phyloP scores from a whole-genome alignment of 2,797 vertebrate genomes.

The Thamnophis elegans region DNA sequence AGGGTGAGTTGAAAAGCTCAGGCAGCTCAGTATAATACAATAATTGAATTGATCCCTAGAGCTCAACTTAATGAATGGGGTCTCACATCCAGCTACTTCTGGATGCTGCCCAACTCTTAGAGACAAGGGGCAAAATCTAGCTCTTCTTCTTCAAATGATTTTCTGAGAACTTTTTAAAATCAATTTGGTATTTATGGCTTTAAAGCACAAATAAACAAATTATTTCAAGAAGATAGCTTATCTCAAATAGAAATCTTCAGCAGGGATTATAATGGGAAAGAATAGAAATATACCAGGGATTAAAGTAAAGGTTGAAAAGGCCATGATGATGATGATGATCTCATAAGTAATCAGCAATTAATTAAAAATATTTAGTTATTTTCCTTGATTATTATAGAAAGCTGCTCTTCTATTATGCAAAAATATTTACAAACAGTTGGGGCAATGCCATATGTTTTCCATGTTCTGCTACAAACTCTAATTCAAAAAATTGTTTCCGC shows the following conservation, averaged over 20 bases:
- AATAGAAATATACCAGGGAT: background rate
- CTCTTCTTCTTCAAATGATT: background rate
- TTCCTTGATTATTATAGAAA: background rate
- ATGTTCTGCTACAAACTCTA: background rate
- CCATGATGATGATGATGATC: background rate
- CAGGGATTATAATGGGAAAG: background rate
- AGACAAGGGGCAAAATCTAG: background rate
- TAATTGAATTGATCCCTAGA: background rate
- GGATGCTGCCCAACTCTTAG: background rate
- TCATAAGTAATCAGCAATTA: background rate
- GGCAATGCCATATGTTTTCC: background rate
- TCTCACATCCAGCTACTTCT: background rate
- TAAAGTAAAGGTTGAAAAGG: background rate
- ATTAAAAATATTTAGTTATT: background rate
- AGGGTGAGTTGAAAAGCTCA: background rate
- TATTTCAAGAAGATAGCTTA: background rate
- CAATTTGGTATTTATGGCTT: background rate
- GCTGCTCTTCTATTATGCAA: background rate
- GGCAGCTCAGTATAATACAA: background rate
- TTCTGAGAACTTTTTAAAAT: background rate
- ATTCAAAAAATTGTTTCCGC: background rate
- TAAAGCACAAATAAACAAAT: background rate
- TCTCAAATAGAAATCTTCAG: background rate
- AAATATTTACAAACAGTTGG: background rate
- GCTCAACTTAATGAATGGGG: background rate